Evolutionary conservation across 2,888 invertebrate genomes (phyloP).

Genomic region (Acleris cristana): DNA sequence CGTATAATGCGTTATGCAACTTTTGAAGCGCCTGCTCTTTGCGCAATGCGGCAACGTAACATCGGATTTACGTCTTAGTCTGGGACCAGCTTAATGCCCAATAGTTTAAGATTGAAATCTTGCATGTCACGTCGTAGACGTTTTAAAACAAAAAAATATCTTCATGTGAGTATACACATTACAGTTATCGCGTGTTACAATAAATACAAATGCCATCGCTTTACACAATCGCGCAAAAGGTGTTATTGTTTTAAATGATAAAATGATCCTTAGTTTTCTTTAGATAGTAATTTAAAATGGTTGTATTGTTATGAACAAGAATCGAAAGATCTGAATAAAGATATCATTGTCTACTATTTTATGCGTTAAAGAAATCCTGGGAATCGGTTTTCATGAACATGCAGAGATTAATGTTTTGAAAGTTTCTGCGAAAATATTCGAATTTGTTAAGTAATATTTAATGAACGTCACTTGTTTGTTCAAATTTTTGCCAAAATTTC

Average conservation of each 20-base stretch:
- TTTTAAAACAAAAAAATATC: too few relatives aligned
- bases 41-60: conserved; percentile 44
- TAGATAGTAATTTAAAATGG: neutral
- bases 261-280: conserved; percentile 4
- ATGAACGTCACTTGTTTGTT: too few relatives aligned
- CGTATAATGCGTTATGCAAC: conserved; percentile 62
- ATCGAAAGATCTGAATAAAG: conserved; percentile 44
- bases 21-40: conserved; percentile 60
- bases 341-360: conserved; percentile 39
- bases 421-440: neutral
- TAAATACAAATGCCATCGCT: too few relatives aligned
- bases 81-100: conserved; percentile 24
- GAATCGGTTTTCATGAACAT: conserved; percentile 21
- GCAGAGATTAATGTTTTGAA: conserved; percentile 7
- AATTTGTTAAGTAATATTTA: neutral
- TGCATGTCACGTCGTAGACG: too few relatives aligned
- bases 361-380: conserved; percentile 41
- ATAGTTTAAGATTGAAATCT: conserved; percentile 4
- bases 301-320: conserved; percentile 32
- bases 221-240: neutral
- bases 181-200: too few relatives aligned
- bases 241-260: neutral
- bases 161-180: too few relatives aligned
- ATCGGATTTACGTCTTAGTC: conserved; percentile 19
- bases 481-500: too few relatives aligned